Conservation (phyloP, 2,888 invertebrate species). For the Lymantria monacha region DNA sequence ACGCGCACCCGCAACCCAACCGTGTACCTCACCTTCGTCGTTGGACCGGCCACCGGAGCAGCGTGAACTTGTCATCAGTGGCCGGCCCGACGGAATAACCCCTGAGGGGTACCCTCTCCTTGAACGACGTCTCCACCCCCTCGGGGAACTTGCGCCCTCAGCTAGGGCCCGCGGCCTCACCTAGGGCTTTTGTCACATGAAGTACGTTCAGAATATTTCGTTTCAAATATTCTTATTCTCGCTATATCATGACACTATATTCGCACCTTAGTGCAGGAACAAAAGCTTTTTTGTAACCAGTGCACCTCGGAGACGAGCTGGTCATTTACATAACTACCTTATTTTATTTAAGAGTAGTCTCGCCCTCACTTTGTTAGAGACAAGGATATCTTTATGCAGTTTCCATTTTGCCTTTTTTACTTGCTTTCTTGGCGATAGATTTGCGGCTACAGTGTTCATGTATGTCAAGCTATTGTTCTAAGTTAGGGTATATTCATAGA, state of each 20-base stretch:
- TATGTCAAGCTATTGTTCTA: slow-evolving; percentile 25
- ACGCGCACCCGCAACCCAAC: too few species aligned
- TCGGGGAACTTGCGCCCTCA: too few species aligned
- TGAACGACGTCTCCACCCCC: too few species aligned
- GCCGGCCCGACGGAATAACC: too few species aligned
- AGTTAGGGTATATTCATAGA: slow-evolving; percentile 18
- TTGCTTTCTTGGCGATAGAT: slow-evolving; percentile 27
- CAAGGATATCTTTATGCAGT: slow-evolving; percentile 62
- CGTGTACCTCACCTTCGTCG: too few species aligned
- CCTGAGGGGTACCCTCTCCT: too few species aligned
- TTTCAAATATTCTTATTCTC: background rate
- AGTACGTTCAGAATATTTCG: too few species aligned
- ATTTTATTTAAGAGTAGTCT: slow-evolving; percentile 61
- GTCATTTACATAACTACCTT: slow-evolving; percentile 73
- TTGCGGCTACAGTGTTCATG: slow-evolving; percentile 24
- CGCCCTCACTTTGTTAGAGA: slow-evolving; percentile 52
- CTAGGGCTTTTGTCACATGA: too few species aligned
- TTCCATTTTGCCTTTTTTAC: slow-evolving; percentile 33
- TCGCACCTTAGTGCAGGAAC: slow-evolving; percentile 40
- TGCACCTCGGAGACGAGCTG: slow-evolving; percentile 49
- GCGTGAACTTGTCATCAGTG: too few species aligned
- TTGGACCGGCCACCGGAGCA: too few species aligned
- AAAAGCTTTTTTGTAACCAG: slow-evolving; percentile 62
- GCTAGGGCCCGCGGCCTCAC: too few species aligned
- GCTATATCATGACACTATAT: slow-evolving; percentile 10